Base-by-base conservation (phyloP, 2,797 vertebrate genomes). In the Melanotaenia maccullochi region DNA sequence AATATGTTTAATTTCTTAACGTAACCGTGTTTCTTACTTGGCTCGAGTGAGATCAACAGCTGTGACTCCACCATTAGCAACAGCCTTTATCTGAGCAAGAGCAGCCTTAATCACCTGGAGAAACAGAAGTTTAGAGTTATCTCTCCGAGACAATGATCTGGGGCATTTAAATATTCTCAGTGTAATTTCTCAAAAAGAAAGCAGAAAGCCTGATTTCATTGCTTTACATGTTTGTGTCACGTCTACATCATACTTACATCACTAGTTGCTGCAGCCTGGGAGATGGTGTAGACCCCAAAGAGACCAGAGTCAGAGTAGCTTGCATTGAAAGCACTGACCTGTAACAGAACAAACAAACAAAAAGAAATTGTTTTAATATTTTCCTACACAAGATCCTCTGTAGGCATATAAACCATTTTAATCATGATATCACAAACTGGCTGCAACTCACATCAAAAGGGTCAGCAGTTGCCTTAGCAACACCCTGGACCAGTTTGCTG, bases 271-370 rank as follows among this genome's bases (percentile, higher is more conserved):
- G 91, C 74, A 77, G 93, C 90, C 85, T 97, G 97, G 2, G 95
- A 95, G 83, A 99, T 91, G 22, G 95, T 94, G 64, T 97, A 98
- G 75, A 99, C 54, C 16, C 98, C 98, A 69, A 99, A 99, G 54
- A 99, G 95, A 38, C 97, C 98, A 36, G 96, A 97, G 90, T 99
- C 98, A 0, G 95, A 95, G 90, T 99, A 99, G 87, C 89, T 95
- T 20, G 92, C 92, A 66, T 96, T 97, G 85, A 98, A 97, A 20
- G 96, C 95, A 0, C 95, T 95, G 76, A 91, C 97, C 98, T 99
- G 92, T 54, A 66, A 7, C 16, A 62, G 5, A 60, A 51, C 9
- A 33, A 57, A 24, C 47, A 11, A 0, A 25, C 1, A 1, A 18
- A 42, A 28, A 42, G n/a, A 24, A n/a, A 24, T 32, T 30, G 54